phyloP scores from a whole-genome alignment of 2,888 invertebrate species.

The Rhamnusium bicolor region DNA sequence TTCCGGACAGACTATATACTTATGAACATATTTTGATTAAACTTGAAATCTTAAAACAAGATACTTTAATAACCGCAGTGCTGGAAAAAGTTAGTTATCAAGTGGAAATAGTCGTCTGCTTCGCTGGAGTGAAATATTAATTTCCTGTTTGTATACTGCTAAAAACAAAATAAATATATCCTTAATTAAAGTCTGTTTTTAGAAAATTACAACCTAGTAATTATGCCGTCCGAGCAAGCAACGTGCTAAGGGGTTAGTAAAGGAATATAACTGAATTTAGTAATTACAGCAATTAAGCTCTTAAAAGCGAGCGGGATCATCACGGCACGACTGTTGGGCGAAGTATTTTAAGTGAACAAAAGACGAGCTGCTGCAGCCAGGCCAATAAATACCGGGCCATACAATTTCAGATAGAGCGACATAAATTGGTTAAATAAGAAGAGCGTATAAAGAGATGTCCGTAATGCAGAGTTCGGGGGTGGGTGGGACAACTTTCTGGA shows the following conservation, averaged over 20 bases:
- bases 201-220: constrained; percentile 24
- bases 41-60: too few relatives aligned
- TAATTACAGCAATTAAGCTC: constrained; percentile 45
- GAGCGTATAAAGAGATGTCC: constrained; percentile 44
- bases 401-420: constrained; percentile 55
- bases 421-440: constrained; percentile 48
- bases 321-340: constrained; percentile 34
- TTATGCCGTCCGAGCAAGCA: constrained; percentile 27
- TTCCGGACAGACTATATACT: too few relatives aligned
- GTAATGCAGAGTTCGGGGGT: constrained; percentile 42
- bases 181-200: constrained; percentile 16
- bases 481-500: constrained; percentile 44
- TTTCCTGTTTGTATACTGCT: background rate
- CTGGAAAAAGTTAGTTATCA: too few relatives aligned
- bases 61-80: too few relatives aligned
- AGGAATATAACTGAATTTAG: constrained; percentile 42
- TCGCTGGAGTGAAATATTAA: background rate
- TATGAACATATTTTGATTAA: too few relatives aligned
- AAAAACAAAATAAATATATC: background rate
- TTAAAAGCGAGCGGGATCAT: constrained; percentile 30
- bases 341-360: constrained; percentile 52
- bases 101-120: too few relatives aligned
- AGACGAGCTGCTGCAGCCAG: constrained; percentile 35
- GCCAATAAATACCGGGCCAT: constrained; percentile 48
- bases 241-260: constrained; percentile 31